Evolutionary conservation across 1,140 invertebrate genomes (phyloP), one percentile per base, ranked within the genome.

Genomic region (Thereuonema tuberculata): DNA sequence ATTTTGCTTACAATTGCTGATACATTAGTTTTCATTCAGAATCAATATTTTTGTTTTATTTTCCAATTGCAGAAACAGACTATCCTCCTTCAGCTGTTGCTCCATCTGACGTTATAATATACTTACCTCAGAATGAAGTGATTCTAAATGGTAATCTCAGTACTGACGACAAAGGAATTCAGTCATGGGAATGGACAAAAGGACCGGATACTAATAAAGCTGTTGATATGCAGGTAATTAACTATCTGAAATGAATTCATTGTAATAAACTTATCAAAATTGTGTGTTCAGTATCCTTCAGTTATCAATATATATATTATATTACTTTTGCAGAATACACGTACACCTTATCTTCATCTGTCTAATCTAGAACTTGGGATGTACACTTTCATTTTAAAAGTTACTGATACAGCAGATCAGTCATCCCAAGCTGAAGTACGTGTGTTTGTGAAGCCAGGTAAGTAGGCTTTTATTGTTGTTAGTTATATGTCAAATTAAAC

Each of bases 1-100:
- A n/a, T n/a, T n/a, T n/a, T n/a, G n/a, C n/a, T n/a, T n/a, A n/a
- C n/a, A n/a, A n/a, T n/a, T n/a, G n/a, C n/a, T n/a, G n/a, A n/a
- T n/a, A n/a, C n/a, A n/a, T n/a, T n/a, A n/a, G n/a, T n/a, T n/a
- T n/a, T n/a, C n/a, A n/a, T n/a, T n/a, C n/a, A n/a, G n/a, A n/a
- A n/a, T n/a, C n/a, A n/a, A n/a, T n/a, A 37, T 5, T 37, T 37
- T 37, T 37, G 5, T 37, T n/a, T 31, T 23, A 43, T 25, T 48
- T 55, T 28, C 27, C 17, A 2, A 28, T 58, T 53, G 17, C 62
- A 75, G 85, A 88, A 65, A 91, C 81, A 0, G 93, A 97, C 71
- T 95, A 95, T 78, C 91, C 91, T 1, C 93, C 93, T 9, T 89
- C 88, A 71, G 91, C 93, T 0, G 93, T 93, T 80, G 91, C 92